Percentiles rank a stretch among this genome's conserved stretches.
These are phyloP conservation scores for Agrochola litura DNA, from an alignment of 2,888 invertebrate species.

Conservation along the genomic window DNA sequence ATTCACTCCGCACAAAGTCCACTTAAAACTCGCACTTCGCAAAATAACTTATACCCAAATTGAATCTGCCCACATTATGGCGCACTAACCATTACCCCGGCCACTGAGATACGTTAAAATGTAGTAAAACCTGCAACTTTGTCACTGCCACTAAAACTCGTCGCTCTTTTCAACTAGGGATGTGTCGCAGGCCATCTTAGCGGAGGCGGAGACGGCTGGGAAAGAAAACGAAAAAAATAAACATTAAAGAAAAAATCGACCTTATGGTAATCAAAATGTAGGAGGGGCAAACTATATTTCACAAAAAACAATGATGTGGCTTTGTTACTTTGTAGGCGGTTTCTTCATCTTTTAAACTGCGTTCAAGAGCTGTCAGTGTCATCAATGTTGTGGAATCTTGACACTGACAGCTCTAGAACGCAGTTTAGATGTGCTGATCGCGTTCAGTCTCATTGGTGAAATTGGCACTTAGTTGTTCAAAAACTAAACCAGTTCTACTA, in stretches of 20 bases:
- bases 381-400: too few species aligned
- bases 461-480: neutral
- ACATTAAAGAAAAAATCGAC: neutral
- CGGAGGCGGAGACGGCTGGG: neutral
- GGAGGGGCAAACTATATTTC: neutral
- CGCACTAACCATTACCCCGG: conserved; percentile 46
- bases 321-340: neutral
- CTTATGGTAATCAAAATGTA: too few species aligned
- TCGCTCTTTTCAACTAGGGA: conserved; percentile 28
- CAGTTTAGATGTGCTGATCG: too few species aligned
- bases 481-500: neutral
- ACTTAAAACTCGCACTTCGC: conserved; percentile 57
- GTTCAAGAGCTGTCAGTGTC: too few species aligned
- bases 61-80: conserved; percentile 61
- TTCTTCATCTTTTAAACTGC: too few species aligned
- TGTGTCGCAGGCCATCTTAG: neutral
- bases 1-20: conserved; percentile 38
- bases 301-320: too few species aligned
- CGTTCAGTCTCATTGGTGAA: too few species aligned
- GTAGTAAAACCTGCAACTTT: conserved; percentile 67
- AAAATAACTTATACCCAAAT: conserved; percentile 63
- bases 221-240: neutral
- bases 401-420: too few species aligned
- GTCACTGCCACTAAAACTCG: conserved; percentile 53
- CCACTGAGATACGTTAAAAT: conserved; percentile 62